Evolutionary conservation across 2,113 vertebrate species (phyloP), one percentile per base, ranked within the genome.

Genomic region (Murina feae): DNA sequence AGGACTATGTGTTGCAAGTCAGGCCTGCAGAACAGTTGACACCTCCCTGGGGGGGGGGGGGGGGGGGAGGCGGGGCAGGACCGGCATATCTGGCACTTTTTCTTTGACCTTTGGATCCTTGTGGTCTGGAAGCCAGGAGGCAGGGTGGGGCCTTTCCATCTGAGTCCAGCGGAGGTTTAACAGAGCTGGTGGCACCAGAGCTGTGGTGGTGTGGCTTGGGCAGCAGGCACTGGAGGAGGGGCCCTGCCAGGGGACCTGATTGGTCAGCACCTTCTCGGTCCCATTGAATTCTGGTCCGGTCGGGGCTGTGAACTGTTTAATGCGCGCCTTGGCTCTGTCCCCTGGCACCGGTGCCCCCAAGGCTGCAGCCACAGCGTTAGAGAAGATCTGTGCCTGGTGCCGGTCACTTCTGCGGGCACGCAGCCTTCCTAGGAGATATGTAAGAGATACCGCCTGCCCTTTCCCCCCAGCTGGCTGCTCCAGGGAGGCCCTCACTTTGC

Each of bases 81-180:
- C 44, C 13, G 83, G n/a, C 35, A 5, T 37, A 16, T 55, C 89
- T 78, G 51, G 60, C 2, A 44, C 80, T 74, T 89, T 55, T 21
- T 84, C 25, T 39, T 95, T 95, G 81, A 86, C 86, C 79, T 96
- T 78, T 68, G 85, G 60, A 69, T 78, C 47, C 74, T 14, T 74
- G 55, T 6, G 13, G 32, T 89, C 63, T 47, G 23, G 51, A 68
- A 82, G 69, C 87, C 69, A 23, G 79, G 51, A 60, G 71, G 60
- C 12, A 14, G 42, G 1, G 0, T 63, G 25, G 39, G 72, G 78
- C 65, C 53, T 81, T 60, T 85, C 71, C 53, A 6, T n/a, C 49
- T 13, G 10, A 49, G 47, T 85, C 89, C n/a, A 16, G 78, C 74
- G 28, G 86, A 94, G 89, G 86, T 76, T 76, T 78, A 75, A 72